phyloP scores from a whole-genome alignment of 1,140 invertebrate species.

The Drosophila kepulauana region DNA sequence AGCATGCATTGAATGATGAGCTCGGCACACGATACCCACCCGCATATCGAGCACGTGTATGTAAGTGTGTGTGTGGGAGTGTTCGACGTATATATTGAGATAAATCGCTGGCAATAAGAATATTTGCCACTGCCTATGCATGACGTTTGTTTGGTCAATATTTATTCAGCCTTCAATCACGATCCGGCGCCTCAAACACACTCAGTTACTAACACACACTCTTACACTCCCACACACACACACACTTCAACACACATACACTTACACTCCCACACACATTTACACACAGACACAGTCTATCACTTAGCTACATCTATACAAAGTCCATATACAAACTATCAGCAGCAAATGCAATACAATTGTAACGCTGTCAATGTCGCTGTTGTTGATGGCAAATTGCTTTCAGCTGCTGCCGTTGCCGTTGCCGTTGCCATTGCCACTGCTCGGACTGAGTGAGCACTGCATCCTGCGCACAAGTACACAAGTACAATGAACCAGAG shows the following conservation, averaged over 20 bases:
- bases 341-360: constrained; percentile 18
- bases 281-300: background rate
- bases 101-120: constrained; percentile 63
- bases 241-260: constrained; percentile 11
- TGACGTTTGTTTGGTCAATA: constrained; percentile 78
- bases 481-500: constrained; percentile 36
- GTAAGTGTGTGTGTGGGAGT: constrained; percentile 10
- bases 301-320: too few species aligned
- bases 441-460: constrained; percentile 10
- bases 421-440: too few species aligned
- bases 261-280: background rate
- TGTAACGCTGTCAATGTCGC: constrained; percentile 35
- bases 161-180: constrained; percentile 56
- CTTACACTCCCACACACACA: background rate
- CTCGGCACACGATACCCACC: constrained; percentile 11
- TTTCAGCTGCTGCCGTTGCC: constrained; percentile 22
- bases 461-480: constrained; percentile 44
- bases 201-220: constrained; percentile 21
- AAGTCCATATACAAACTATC: constrained; percentile 1
- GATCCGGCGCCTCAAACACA: constrained; percentile 18
- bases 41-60: background rate
- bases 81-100: constrained; percentile 56
- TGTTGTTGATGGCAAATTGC: constrained; percentile 51
- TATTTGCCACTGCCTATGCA: constrained; percentile 35
- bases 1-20: constrained; percentile 34